Conservation (phyloP, 2,113 vertebrate genomes). For the Pelvicachromis taeniatus region DNA sequence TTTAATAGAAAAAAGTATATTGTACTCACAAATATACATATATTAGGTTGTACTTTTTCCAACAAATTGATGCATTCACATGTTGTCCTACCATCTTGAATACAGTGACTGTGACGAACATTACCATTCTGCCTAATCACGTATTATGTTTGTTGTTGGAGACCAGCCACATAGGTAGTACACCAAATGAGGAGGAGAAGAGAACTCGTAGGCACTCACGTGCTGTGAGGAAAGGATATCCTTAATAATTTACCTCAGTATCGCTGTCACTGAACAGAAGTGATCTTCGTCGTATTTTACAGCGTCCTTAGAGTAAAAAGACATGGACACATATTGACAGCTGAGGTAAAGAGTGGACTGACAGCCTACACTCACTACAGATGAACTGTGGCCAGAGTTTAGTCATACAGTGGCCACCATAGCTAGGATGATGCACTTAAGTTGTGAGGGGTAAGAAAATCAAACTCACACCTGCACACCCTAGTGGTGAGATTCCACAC, state of each 20-base stretch:
- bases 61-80: too few relatives aligned
- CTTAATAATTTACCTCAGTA: neutral
- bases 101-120: too few relatives aligned
- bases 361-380: neutral
- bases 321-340: neutral
- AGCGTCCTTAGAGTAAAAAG: neutral
- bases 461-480: neutral
- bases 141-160: too few relatives aligned
- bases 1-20: too few relatives aligned
- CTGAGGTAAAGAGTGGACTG: neutral
- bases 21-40: too few relatives aligned
- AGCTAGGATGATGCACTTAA: neutral
- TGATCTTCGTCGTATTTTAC: neutral
- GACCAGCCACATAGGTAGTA: too few relatives aligned
- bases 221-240: too few relatives aligned
- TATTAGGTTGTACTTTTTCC: too few relatives aligned
- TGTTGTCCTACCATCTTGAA: too few relatives aligned
- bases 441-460: neutral
- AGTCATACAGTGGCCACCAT: neutral
- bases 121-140: too few relatives aligned
- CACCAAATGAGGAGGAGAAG: too few relatives aligned
- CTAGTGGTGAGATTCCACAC: neutral
- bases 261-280: neutral
- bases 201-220: too few relatives aligned
- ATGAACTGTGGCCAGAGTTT: neutral